phyloP scores from a whole-genome alignment of 2,888 invertebrate genomes.

The Zele albiditarsus region DNA sequence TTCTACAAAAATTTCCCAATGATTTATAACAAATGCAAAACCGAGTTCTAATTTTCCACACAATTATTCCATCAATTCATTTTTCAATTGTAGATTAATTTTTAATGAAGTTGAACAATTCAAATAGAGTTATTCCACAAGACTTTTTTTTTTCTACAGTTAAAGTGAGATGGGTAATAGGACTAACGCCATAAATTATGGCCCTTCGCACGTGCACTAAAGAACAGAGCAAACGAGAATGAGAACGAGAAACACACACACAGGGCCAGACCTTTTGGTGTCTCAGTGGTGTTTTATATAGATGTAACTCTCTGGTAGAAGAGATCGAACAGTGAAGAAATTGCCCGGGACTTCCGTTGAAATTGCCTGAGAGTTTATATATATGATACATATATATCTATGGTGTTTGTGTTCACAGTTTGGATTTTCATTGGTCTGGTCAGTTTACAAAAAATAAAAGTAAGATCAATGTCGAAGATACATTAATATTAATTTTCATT shows the following conservation, averaged over 20 bases:
- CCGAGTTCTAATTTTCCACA: too few species aligned
- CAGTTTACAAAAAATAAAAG: slow-evolving; percentile 56
- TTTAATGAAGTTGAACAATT: too few species aligned
- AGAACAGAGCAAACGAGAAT: neutral
- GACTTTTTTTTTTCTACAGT: too few species aligned
- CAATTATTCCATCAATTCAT: too few species aligned
- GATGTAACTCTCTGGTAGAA: neutral
- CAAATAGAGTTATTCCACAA: too few species aligned
- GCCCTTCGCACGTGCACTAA: slow-evolving; percentile 29
- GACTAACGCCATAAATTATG: slow-evolving; percentile 48
- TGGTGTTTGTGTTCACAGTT: neutral
- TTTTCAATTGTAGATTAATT: too few species aligned
- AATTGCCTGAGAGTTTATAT: slow-evolving; percentile 9
- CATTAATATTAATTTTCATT: neutral
- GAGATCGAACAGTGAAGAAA: slow-evolving; percentile 29
- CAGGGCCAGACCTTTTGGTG: slow-evolving; percentile 19
- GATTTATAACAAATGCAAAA: too few species aligned
- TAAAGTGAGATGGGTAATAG: too few species aligned
- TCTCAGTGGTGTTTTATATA: neutral
- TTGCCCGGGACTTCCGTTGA: slow-evolving; percentile 31
- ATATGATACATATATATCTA: neutral
- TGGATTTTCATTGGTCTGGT: slow-evolving; percentile 45
- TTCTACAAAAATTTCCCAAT: too few species aligned
- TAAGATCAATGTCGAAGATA: neutral
- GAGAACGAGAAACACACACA: neutral